Percentiles rank a stretch among this genome's conserved stretches.
phyloP scores from a whole-genome alignment of 23 tunicate species.

The Phallusia fumigata region DNA sequence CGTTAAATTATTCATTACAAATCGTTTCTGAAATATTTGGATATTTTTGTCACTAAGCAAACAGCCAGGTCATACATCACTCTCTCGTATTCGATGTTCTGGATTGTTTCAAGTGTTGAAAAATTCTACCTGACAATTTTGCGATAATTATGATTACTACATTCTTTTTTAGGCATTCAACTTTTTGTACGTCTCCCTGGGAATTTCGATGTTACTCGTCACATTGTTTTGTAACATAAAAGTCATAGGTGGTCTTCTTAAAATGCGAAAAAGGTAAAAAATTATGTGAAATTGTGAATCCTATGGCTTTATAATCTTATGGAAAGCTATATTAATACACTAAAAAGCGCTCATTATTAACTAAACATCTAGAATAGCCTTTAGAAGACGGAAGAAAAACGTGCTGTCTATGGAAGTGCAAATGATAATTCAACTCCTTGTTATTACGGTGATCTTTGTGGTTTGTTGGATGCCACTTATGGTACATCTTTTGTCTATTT shows the following conservation, averaged over 20 bases:
- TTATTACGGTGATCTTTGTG: slow-evolving; percentile 47
- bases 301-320: too few species aligned
- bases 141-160: neutral
- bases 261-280: slow-evolving; percentile 54
- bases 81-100: too few species aligned
- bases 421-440: slow-evolving; percentile 72
- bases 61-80: too few species aligned
- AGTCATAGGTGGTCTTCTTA: slow-evolving; percentile 44
- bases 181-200: slow-evolving; percentile 45
- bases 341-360: too few species aligned
- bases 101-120: too few species aligned
- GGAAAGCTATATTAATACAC: too few species aligned
- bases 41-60: too few species aligned
- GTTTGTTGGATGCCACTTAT: slow-evolving; percentile 69
- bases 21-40: too few species aligned
- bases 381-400: neutral
- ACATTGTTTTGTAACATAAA: slow-evolving; percentile 51
- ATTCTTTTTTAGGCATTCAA: slow-evolving; percentile 56
- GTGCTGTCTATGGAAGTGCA: slow-evolving; percentile 37
- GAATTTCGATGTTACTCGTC: slow-evolving; percentile 37
- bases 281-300: too few species aligned
- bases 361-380: neutral
- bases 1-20: neutral
- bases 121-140: too few species aligned
- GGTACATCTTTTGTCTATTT: too few species aligned